These are phyloP conservation scores for Sebastes taczanowskii DNA, from an alignment of 2,797 vertebrate species.

Conservation along the genomic window DNA sequence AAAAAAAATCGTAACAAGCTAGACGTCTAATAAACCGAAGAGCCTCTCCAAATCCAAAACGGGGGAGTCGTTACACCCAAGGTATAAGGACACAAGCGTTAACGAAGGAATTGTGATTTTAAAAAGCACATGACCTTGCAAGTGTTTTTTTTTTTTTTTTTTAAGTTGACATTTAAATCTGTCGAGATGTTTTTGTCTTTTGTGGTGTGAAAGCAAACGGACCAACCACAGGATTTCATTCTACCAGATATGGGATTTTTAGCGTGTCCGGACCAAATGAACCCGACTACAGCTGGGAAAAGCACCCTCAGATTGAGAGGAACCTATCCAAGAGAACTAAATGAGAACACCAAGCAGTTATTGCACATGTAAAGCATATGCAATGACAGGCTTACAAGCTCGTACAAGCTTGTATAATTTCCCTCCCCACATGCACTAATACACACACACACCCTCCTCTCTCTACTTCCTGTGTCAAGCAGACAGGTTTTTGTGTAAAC, in stretches of 20 bases:
- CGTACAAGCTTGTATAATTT: conserved; percentile 8
- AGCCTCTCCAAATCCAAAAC: conserved; percentile 26
- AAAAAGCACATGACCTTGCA: conserved; percentile 1
- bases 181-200: neutral
- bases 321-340: neutral
- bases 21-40: conserved; percentile 56
- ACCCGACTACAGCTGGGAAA: too few species aligned
- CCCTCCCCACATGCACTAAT: neutral
- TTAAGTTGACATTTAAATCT: neutral
- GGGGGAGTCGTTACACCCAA: conserved; percentile 27
- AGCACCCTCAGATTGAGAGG: too few species aligned
- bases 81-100: conserved; percentile 19
- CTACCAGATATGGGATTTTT: too few species aligned
- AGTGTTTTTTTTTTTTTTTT: neutral
- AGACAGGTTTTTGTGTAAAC: conserved; percentile 50
- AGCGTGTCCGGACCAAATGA: too few species aligned
- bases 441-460: neutral
- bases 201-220: too few species aligned
- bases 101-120: conserved; percentile 19
- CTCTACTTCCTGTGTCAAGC: neutral
- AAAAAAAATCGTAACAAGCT: conserved; percentile 56
- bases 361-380: conserved; percentile 22
- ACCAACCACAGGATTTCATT: too few species aligned
- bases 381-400: conserved; percentile 26
- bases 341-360: neutral